These are phyloP conservation scores for Drosophila parvula DNA, from an alignment of 1,140 invertebrate genomes.

Conservation along the genomic window DNA sequence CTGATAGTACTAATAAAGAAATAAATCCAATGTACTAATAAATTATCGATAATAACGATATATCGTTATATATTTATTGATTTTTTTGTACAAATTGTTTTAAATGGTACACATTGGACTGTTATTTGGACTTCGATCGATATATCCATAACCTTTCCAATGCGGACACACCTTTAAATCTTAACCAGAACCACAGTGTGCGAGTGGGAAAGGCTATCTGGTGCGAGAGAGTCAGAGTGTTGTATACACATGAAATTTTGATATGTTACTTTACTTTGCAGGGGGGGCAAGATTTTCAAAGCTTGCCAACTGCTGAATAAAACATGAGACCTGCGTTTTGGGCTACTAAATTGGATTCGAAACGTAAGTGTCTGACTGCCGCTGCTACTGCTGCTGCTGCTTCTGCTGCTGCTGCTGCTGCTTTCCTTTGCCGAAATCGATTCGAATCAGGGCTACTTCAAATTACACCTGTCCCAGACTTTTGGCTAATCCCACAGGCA, in stretches of 20 bases:
- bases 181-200: not conserved
- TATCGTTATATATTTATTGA: not conserved
- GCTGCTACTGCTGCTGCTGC: constrained; percentile 10
- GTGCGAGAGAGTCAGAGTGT: constrained; percentile 37
- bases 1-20: too few species aligned
- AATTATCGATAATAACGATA: not conserved
- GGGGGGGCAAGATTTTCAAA: constrained; percentile 30
- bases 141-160: constrained; percentile 8
- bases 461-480: constrained; percentile 55
- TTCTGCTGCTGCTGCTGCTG: constrained; percentile 12
- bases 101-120: too few species aligned
- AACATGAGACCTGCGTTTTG: constrained; percentile 51
- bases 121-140: not conserved
- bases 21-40: too few species aligned
- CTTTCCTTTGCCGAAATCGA: constrained; percentile 35
- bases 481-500: constrained; percentile 47
- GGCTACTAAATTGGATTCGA: constrained; percentile 45
- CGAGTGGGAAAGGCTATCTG: not conserved
- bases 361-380: constrained; percentile 35
- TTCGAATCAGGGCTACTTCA: constrained; percentile 49
- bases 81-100: not conserved
- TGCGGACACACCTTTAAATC: constrained; percentile 43
- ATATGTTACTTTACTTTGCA: constrained; percentile 38
- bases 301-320: constrained; percentile 41
- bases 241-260: constrained; percentile 44